phyloP scores from a whole-genome alignment of 2,113 vertebrate genomes.

The Micromys minutus region DNA sequence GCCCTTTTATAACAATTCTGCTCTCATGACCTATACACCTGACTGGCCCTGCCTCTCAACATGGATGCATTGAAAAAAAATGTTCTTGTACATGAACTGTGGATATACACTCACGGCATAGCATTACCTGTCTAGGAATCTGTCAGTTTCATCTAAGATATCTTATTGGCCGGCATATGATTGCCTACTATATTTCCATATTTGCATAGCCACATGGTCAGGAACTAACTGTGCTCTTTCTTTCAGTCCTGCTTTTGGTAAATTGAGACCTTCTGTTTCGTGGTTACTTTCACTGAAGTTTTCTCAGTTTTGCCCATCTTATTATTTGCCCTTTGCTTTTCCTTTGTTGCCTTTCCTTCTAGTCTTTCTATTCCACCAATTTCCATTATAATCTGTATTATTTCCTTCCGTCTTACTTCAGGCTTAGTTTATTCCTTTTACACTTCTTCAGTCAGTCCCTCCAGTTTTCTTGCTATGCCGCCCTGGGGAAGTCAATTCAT shows the following conservation, averaged over 20 bases:
- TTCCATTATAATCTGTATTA: slow-evolving; percentile 13
- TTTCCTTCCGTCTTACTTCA: background rate
- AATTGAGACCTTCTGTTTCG: background rate
- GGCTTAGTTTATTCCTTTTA: slow-evolving; percentile 6
- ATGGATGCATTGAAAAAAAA: background rate
- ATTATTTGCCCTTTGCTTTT: background rate
- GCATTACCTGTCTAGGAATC: slow-evolving; percentile 14
- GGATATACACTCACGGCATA: background rate
- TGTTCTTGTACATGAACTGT: background rate
- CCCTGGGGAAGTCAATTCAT: background rate
- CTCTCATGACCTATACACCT: background rate
- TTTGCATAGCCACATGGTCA: background rate
- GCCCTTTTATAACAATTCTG: background rate
- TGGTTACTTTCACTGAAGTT: background rate
- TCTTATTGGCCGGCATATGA: slow-evolving; percentile 17
- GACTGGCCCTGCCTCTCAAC: background rate
- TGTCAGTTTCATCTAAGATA: slow-evolving; percentile 13
- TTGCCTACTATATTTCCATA: background rate
- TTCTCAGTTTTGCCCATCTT: background rate
- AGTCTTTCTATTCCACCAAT: slow-evolving; percentile 45
- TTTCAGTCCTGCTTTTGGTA: slow-evolving; percentile 51
- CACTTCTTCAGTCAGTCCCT: background rate
- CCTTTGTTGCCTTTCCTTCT: slow-evolving; percentile 35
- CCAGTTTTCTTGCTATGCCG: background rate
- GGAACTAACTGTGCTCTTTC: background rate